Conservation (phyloP, 2,888 invertebrate genomes). For the Diachrysia chrysitis region DNA sequence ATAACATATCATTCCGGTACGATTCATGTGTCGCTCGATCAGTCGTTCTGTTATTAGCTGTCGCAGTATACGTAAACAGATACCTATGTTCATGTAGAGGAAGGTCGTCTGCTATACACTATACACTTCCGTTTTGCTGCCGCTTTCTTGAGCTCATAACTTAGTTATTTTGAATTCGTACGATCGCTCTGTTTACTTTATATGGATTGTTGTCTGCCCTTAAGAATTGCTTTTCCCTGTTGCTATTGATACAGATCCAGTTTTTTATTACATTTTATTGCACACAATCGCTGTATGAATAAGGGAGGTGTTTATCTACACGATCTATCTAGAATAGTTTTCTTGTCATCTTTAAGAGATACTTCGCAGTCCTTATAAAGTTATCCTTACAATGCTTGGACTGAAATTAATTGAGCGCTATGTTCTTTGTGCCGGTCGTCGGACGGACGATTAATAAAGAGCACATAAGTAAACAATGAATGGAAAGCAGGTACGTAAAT, state of each 20-base stretch:
- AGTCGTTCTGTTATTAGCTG: conserved; percentile 59
- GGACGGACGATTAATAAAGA: conserved; percentile 61
- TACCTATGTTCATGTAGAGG: conserved; percentile 57
- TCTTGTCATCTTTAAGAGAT: conserved; percentile 29
- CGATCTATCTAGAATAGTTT: conserved; percentile 42
- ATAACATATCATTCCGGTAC: conserved; percentile 56
- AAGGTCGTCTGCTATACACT: conserved; percentile 68
- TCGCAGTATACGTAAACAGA: conserved; percentile 48
- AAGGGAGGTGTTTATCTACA: conserved; percentile 44
- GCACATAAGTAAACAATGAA: conserved; percentile 75
- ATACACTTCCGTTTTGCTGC: conserved; percentile 67
- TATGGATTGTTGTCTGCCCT: conserved; percentile 56
- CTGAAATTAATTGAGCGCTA: conserved; percentile 38
- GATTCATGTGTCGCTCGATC: conserved; percentile 57
- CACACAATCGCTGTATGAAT: conserved; percentile 30
- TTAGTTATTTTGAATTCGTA: conserved; percentile 65
- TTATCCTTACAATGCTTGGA: conserved; percentile 22
- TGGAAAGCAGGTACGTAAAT: conserved; percentile 85
- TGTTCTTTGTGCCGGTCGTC: conserved; percentile 35
- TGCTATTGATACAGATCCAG: conserved; percentile 48
- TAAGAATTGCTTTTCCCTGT: conserved; percentile 56
- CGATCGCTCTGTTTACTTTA: conserved; percentile 57
- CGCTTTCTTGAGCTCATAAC: conserved; percentile 69
- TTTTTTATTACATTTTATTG: conserved; percentile 43
- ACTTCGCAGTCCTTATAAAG: conserved; percentile 20